A percentile compares a stretch with the other conserved stretches of the same genome.
Conservation (phyloP, 2,888 invertebrate species). For the Gastracanthus pulcherrimus region DNA sequence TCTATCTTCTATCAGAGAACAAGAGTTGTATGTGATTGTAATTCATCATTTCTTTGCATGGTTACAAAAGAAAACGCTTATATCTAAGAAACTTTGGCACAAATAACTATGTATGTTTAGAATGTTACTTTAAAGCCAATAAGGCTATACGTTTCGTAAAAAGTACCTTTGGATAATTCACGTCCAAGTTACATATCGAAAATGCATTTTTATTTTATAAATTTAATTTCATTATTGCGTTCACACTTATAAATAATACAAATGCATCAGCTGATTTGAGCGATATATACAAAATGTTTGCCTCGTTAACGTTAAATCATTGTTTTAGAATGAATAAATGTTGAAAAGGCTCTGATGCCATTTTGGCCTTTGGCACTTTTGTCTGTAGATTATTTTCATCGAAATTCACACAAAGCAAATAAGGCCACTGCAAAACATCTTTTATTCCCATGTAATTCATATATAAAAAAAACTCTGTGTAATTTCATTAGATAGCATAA, state of each 20-base stretch:
- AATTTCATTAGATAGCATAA: background rate
- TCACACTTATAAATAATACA: background rate
- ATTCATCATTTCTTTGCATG: background rate
- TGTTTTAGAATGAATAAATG: background rate
- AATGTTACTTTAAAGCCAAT: background rate
- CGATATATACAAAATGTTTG: background rate
- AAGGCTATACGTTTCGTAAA: background rate
- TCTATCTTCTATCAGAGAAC: conserved; percentile 1
- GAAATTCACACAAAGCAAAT: background rate
- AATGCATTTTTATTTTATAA: conserved; percentile 1
- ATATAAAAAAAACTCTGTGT: too few relatives aligned
- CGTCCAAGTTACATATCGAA: background rate
- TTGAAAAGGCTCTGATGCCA: background rate
- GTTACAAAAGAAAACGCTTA: conserved; percentile 4
- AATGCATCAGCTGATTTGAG: background rate
- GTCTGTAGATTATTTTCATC: background rate
- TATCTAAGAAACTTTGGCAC: conserved; percentile 32
- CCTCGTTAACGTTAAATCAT: background rate
- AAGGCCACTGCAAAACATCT: background rate
- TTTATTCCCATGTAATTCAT: too few relatives aligned
- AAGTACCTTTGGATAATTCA: background rate
- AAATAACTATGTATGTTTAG: conserved; percentile 7
- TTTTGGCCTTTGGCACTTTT: conserved; percentile 20
- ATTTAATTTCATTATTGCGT: background rate
- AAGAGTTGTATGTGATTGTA: conserved; percentile 27